A percentile compares a stretch with the other conserved stretches of the same genome.
Conservation (phyloP, 2,797 vertebrate species). For the Enteromius viviparus region DNA sequence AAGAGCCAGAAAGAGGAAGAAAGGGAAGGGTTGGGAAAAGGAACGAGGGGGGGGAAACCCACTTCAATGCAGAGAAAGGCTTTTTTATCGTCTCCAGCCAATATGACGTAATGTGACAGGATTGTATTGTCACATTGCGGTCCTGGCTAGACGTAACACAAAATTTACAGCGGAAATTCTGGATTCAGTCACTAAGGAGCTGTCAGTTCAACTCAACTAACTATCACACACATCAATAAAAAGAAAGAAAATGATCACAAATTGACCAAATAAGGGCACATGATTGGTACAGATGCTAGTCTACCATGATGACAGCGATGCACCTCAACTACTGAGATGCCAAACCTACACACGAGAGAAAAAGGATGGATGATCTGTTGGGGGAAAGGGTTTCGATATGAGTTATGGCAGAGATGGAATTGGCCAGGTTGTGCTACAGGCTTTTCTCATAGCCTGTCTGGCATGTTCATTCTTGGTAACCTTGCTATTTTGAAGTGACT, state of each 20-base stretch:
- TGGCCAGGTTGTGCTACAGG: slow-evolving; percentile 40
- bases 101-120: slow-evolving; percentile 89
- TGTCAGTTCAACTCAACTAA: slow-evolving; percentile 61
- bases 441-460: slow-evolving; percentile 29
- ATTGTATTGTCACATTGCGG: slow-evolving; percentile 92
- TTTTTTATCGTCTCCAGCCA: slow-evolving; percentile 78
- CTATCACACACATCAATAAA: slow-evolving; percentile 67
- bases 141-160: slow-evolving; percentile 84
- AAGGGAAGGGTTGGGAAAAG: slow-evolving; percentile 77
- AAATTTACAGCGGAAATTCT: slow-evolving; percentile 72
- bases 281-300: slow-evolving; percentile 68
- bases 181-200: slow-evolving; percentile 68
- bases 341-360: slow-evolving; percentile 67
- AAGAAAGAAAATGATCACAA: slow-evolving; percentile 71
- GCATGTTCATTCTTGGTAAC: slow-evolving; percentile 38
- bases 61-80: slow-evolving; percentile 89
- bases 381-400: slow-evolving; percentile 64
- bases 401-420: slow-evolving; percentile 21
- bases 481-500: slow-evolving; percentile 10
- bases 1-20: slow-evolving; percentile 62
- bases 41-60: slow-evolving; percentile 82
- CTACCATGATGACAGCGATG: slow-evolving; percentile 75
- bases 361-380: slow-evolving; percentile 55
- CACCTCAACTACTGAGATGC: slow-evolving; percentile 76
- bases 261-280: slow-evolving; percentile 80